Evolutionary conservation across 2,888 invertebrate species (phyloP), one percentile per base, ranked within the genome.

Genomic region (Dynastes maya): DNA sequence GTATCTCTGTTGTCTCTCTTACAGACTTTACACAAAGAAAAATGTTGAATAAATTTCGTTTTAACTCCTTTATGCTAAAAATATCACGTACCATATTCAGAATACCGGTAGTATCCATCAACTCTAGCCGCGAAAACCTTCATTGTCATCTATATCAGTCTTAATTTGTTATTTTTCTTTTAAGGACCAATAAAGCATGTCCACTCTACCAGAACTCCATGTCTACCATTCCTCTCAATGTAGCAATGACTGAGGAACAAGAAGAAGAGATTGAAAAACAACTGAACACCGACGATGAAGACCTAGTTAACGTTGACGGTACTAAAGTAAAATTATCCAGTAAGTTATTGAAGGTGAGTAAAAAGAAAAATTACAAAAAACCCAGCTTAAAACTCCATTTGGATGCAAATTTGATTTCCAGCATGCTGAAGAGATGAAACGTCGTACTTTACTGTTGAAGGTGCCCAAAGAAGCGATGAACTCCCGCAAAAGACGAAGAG

Each of bases 131-230:
- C 32, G 32, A 37, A 37, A 37, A 5, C 32, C 32, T 32, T 32
- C 32, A 5, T 37, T 37, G 5, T 37, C 32, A 45, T 40, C 8
- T n/a, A 55, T 55, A 27, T 22, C 5, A 22, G 2, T 1, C n/a
- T 8, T 58, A 58, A 22, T 58, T 45, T 11, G 3, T 27, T 53
- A 22, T 22, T 63, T 45, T 27, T 61, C 3, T 13, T 16, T 51
- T 71, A 84, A 87, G 98, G 76, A 99, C 99, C 0, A 99, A 99
- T 90, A 98, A 98, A 88, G 97, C 98, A 11, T 99, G 99, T 89
- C 99, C 98, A 0, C 89, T 97, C 71, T 99, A 98, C 89, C 96
- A 96, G 79, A 94, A 94, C 78, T 91, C 86, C 86, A 91, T 91
- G 67, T 90, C 91, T 22, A 87, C 91, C 3, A 91, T 92, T 11